These are phyloP conservation scores for Apodemia duryi DNA, from an alignment of 2,888 invertebrate species.

Conservation along the genomic window DNA sequence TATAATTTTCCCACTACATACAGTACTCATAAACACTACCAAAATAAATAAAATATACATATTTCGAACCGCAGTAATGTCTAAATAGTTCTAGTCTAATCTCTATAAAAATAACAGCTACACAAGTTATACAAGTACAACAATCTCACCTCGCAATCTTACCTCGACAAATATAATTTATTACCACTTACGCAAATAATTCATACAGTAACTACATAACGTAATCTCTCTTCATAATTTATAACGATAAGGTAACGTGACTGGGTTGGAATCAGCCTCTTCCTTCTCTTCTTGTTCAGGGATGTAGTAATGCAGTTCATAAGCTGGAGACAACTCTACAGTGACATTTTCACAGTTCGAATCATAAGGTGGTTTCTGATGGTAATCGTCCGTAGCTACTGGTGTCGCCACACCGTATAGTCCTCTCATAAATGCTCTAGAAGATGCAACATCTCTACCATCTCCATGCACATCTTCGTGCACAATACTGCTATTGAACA, in stretches of 20 bases:
- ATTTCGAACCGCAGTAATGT: not conserved
- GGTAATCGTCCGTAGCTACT: conserved; percentile 23
- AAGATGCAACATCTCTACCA: conserved; percentile 43
- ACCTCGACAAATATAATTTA: not conserved
- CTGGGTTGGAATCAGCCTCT: conserved; percentile 38
- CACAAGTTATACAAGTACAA: not conserved
- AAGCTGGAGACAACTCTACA: conserved; percentile 61
- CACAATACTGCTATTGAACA: conserved; percentile 60
- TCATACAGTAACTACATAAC: conserved; percentile 14
- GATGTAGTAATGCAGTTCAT: conserved; percentile 68
- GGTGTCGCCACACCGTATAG: conserved; percentile 34
- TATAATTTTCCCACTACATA: not conserved
- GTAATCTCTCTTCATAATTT: conserved; percentile 38
- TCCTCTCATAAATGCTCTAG: conserved; percentile 52
- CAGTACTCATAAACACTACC: not conserved
- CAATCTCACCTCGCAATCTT: not conserved
- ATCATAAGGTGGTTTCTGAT: conserved; percentile 38
- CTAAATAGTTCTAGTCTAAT: not conserved
- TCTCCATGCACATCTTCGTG: conserved; percentile 40
- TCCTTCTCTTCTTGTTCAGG: conserved; percentile 64
- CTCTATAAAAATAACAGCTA: not conserved
- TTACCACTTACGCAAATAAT: conserved; percentile 4
- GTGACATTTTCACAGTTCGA: conserved; percentile 50
- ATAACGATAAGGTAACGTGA: conserved; percentile 36
- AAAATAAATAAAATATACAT: conserved; percentile 3